A percentile compares a stretch with the other conserved stretches of the same genome.
Conservation (phyloP, 2,113 vertebrate species). For the Stigmatopora argus region DNA sequence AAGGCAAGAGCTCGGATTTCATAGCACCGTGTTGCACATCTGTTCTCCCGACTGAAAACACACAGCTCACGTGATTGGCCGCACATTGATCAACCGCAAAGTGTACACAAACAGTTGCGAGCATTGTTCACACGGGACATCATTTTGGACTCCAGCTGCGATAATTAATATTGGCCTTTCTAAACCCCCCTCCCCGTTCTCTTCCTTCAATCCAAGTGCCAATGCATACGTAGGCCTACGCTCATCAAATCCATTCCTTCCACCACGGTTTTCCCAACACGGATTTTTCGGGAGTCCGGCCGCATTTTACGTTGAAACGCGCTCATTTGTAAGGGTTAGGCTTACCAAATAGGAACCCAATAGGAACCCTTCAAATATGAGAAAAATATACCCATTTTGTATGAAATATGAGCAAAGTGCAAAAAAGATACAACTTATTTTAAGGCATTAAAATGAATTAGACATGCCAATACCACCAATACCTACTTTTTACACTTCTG, state of each 20-base stretch:
- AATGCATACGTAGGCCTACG: background rate
- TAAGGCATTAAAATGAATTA: no score
- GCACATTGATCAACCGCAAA: slow-evolving; percentile 50
- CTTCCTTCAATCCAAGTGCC: slow-evolving; percentile 34
- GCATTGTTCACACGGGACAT: slow-evolving; percentile 29
- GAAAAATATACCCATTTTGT: no score
- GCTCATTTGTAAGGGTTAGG: no score
- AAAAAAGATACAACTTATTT: no score
- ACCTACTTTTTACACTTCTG: slow-evolving; percentile 58
- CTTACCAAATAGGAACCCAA: no score
- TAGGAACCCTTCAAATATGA: no score
- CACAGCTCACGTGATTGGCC: slow-evolving; percentile 39
- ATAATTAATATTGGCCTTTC: slow-evolving; percentile 43
- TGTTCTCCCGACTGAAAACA: slow-evolving; percentile 73
- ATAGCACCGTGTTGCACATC: slow-evolving; percentile 70
- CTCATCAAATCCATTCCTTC: no score
- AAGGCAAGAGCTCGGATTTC: slow-evolving; percentile 62
- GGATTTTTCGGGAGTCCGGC: no score
- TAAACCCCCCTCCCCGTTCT: slow-evolving; percentile 14
- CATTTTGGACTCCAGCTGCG: slow-evolving; percentile 28
- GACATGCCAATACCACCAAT: no score
- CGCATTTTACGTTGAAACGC: no score
- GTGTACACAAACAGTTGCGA: slow-evolving; percentile 34
- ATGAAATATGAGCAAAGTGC: no score
- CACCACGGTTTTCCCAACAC: no score